Evolutionary conservation across 2,113 vertebrate species (phyloP).

Genomic region (Sterna hirundo): DNA sequence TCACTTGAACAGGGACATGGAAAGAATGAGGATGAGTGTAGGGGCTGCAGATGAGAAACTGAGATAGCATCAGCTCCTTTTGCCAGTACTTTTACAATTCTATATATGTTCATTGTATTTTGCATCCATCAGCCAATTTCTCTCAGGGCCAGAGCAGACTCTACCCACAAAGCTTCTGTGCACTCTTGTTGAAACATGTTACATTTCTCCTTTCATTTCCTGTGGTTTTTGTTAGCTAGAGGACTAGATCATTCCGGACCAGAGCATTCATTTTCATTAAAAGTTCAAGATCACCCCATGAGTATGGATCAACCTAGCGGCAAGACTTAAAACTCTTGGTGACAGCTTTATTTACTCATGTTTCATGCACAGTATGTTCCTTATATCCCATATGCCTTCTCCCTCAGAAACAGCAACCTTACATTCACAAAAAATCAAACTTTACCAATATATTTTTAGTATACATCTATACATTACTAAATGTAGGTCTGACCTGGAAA

Average conservation of each 20-base stretch:
- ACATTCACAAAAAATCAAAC: background rate
- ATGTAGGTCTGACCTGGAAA: background rate
- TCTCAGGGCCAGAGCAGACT: background rate
- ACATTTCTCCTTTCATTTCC: background rate
- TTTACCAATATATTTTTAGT: background rate
- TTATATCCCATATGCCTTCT: conserved; percentile 2
- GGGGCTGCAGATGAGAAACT: background rate
- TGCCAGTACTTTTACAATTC: background rate
- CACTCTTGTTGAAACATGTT: background rate
- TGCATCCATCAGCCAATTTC: background rate
- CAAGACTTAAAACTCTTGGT: background rate
- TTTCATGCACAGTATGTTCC: conserved; percentile 23
- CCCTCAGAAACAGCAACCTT: background rate
- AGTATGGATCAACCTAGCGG: background rate
- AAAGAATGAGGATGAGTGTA: background rate
- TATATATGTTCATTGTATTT: background rate
- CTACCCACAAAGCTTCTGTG: background rate
- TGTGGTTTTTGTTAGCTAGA: background rate
- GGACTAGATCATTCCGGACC: background rate
- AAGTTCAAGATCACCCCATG: background rate
- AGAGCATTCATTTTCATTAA: background rate
- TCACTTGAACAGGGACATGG: background rate
- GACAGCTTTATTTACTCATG: conserved; percentile 35
- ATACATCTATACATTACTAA: background rate
- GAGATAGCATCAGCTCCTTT: background rate